Conservation (phyloP, 2,888 invertebrate genomes). For the Sialis fuliginosa region DNA sequence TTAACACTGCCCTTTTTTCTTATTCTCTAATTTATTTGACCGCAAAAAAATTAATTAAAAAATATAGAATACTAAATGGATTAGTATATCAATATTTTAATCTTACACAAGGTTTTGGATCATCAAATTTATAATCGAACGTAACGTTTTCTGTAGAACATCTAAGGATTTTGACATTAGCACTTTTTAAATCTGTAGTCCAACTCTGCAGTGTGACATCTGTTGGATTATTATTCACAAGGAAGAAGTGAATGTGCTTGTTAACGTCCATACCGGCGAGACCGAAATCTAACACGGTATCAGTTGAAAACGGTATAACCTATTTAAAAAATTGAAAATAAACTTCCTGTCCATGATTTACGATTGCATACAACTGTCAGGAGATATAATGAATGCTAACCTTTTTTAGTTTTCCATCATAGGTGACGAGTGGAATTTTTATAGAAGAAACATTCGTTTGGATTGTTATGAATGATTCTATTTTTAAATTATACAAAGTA, state of each 20-base stretch:
- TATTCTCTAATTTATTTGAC: too few relatives aligned
- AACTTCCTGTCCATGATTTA: constrained; percentile 14
- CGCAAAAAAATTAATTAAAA: too few relatives aligned
- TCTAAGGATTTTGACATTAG: constrained; percentile 39
- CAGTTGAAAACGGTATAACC: constrained; percentile 17
- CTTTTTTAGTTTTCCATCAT: constrained; percentile 49
- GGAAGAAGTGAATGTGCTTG: constrained; percentile 50
- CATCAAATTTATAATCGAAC: constrained; percentile 22
- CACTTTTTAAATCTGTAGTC: constrained; percentile 38
- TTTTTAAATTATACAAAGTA: constrained; percentile 31
- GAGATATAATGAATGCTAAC: constrained; percentile 16
- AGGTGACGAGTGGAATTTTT: constrained; percentile 49
- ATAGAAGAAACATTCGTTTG: constrained; percentile 59
- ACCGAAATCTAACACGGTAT: constrained; percentile 36
- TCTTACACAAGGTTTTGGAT: constrained; percentile 24
- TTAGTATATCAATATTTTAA: background rate
- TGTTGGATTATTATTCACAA: constrained; percentile 61
- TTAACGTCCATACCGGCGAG: constrained; percentile 42
- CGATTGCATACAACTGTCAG: background rate
- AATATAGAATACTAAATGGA: too few relatives aligned
- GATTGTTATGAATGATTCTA: constrained; percentile 42
- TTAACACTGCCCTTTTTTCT: too few relatives aligned
- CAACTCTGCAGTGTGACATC: constrained; percentile 41
- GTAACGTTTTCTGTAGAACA: constrained; percentile 32
- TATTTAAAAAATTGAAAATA: constrained; percentile 20